These are phyloP conservation scores for Macroglossus sobrinus DNA, from an alignment of 2,113 vertebrate genomes.

Conservation along the genomic window DNA sequence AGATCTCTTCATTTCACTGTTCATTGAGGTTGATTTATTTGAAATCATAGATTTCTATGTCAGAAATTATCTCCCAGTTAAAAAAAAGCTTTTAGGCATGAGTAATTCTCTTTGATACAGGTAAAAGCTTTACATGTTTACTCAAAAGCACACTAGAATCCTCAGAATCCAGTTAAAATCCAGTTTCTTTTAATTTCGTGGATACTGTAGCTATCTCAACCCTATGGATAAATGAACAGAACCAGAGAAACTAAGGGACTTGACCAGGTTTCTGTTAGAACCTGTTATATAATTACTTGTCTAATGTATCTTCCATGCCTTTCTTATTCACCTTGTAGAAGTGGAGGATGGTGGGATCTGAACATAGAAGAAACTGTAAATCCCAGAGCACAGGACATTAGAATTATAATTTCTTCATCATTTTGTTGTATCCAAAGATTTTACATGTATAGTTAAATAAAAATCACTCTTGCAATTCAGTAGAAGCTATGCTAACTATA, in stretches of 20 bases:
- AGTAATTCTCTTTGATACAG: not conserved
- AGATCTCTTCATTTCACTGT: not conserved
- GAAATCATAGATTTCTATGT: not conserved
- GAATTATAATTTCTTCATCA: not conserved
- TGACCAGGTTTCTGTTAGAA: not conserved
- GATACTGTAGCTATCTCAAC: not conserved
- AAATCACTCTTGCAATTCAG: slow-evolving; percentile 10
- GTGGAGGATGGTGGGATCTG: not conserved
- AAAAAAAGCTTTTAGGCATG: not conserved
- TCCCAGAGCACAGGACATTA: not conserved
- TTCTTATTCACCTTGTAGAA: not conserved
- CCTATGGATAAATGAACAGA: not conserved
- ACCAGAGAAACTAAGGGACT: not conserved
- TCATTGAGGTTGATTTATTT: not conserved
- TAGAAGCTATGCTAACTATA: not conserved
- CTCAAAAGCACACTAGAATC: not conserved
- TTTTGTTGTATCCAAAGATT: slow-evolving; percentile 35
- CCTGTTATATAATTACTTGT: not conserved
- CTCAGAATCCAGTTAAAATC: not conserved
- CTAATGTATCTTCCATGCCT: not conserved
- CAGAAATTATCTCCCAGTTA: not conserved
- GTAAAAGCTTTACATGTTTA: slow-evolving; percentile 11
- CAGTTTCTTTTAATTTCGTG: not conserved
- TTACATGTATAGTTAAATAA: not conserved
- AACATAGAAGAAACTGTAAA: not conserved